Conservation (phyloP, 2,113 vertebrate genomes). For the Mirounga angustirostris region DNA sequence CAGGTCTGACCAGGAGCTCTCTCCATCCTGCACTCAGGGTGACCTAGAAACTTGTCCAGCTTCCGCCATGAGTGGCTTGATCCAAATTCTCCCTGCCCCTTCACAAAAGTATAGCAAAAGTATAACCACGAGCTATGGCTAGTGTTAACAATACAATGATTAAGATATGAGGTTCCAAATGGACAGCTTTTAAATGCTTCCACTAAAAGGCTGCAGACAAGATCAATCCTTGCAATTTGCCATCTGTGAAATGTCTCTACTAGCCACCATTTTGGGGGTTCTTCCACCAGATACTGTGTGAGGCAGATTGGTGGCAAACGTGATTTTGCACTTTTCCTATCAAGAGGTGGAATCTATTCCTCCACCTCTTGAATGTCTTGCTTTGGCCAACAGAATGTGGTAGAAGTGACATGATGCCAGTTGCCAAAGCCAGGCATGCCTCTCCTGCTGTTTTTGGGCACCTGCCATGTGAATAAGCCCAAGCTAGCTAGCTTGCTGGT, state of each 20-base stretch:
- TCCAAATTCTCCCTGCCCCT: fast-evolving
- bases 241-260: background rate
- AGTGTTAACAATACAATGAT: background rate
- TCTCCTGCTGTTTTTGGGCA: background rate
- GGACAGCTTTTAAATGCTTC: background rate
- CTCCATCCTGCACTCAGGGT: background rate
- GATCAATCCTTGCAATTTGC: background rate
- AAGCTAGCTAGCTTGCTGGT: conserved; percentile 11
- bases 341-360: background rate
- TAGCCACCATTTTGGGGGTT: background rate
- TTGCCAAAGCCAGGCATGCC: background rate
- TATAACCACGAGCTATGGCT: background rate
- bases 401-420: background rate
- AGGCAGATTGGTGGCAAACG: background rate
- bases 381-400: background rate
- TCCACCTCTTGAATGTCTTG: background rate
- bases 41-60: background rate
- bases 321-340: background rate
- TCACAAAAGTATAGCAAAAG: background rate
- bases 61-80: background rate
- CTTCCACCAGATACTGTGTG: background rate
- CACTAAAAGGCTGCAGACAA: background rate
- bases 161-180: background rate
- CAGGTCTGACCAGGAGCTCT: background rate
- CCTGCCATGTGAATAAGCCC: background rate